A percentile compares a stretch with the other conserved stretches of the same genome.
phyloP scores from a whole-genome alignment of 2,797 vertebrate species.

The Dryobates pubescens region DNA sequence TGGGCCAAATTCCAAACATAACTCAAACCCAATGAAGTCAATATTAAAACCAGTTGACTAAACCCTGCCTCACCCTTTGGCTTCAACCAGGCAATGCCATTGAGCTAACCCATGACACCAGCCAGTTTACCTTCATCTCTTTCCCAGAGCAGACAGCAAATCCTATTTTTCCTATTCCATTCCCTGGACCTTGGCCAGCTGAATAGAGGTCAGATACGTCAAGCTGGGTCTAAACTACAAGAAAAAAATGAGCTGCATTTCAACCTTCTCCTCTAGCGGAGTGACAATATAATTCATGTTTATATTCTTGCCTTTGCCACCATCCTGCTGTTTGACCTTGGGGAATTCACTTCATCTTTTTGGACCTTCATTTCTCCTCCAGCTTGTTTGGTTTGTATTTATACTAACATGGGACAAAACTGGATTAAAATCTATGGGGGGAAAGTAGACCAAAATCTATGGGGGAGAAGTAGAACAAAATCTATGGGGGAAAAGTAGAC shows the following conservation, averaged over 20 bases:
- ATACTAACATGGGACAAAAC: neutral
- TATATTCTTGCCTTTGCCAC: constrained; percentile 45
- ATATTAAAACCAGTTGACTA: neutral
- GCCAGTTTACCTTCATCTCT: neutral
- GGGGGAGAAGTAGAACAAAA: neutral
- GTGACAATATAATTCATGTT: constrained; percentile 68
- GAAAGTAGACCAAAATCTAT: no score
- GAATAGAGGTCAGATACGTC: constrained; percentile 34
- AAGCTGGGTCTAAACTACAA: constrained; percentile 47
- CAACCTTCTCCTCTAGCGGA: constrained; percentile 25
- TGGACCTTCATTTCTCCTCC: constrained; percentile 45
- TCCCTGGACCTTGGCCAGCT: constrained; percentile 49
- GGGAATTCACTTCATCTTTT: constrained; percentile 43
- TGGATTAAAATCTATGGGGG: neutral
- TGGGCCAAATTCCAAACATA: neutral
- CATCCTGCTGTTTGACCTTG: constrained; percentile 37
- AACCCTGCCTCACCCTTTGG: neutral
- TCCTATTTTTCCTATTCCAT: constrained; percentile 13
- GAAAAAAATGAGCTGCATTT: constrained; percentile 54
- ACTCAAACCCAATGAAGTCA: neutral
- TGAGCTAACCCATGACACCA: neutral
- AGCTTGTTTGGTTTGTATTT: neutral
- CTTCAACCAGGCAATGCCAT: neutral
- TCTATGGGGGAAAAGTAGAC: neutral
- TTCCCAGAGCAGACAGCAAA: neutral